These are phyloP conservation scores for Suricata suricatta DNA, from an alignment of 2,113 vertebrate genomes.

Conservation along the genomic window DNA sequence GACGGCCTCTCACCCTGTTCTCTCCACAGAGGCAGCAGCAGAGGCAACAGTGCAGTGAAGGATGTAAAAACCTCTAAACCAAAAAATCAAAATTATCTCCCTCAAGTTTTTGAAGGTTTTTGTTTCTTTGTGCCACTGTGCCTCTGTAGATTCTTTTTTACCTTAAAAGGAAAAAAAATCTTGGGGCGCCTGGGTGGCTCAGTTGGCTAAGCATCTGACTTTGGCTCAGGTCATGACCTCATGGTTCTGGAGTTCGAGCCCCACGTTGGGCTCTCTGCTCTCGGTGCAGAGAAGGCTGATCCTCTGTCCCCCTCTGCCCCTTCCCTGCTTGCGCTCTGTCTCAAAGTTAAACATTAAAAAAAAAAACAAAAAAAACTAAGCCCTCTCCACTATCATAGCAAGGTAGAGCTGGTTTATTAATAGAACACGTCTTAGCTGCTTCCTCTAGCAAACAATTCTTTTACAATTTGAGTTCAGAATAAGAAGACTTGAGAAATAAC, in stretches of 20 bases:
- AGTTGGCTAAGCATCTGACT: too few species aligned
- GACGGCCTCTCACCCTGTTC: background rate
- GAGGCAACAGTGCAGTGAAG: fast-evolving
- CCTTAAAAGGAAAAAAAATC: background rate
- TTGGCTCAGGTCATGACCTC: too few species aligned
- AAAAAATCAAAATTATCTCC: background rate
- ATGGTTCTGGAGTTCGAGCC: too few species aligned
- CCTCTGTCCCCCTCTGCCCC: too few species aligned
- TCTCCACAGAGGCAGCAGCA: background rate
- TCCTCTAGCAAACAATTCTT: background rate
- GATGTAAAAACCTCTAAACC: background rate
- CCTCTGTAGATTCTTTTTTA: background rate
- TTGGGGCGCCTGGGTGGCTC: too few species aligned
- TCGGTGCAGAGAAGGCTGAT: too few species aligned
- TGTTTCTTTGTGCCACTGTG: background rate
- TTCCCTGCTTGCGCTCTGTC: too few species aligned
- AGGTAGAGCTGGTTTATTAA: background rate
- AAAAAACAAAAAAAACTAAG: background rate
- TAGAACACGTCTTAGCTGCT: background rate
- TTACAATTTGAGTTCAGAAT: slow-evolving; percentile 1
- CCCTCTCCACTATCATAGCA: background rate
- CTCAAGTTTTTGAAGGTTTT: background rate
- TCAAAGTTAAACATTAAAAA: background rate
- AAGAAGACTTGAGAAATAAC: background rate
- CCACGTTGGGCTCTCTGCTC: too few species aligned